Evolutionary conservation across 35 echinoderm and acorn worm genomes (phyloP).

Genomic region (Ophioderma brevispina): DNA sequence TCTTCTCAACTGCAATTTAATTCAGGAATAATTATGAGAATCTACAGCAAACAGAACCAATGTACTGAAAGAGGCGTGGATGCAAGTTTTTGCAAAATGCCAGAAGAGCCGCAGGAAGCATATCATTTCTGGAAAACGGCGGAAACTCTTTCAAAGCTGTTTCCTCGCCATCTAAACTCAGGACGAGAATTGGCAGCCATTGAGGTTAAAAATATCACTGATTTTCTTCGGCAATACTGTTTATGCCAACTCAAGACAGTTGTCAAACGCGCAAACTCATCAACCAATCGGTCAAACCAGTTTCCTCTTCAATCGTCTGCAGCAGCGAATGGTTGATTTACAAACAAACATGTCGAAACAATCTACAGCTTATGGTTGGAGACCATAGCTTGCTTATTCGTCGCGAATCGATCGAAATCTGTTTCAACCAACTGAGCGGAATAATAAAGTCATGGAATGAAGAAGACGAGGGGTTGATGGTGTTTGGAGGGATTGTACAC

Average conservation of each 20-base stretch:
- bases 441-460: neutral
- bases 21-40: neutral
- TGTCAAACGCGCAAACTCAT: neutral
- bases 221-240: neutral
- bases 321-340: neutral
- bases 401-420: neutral
- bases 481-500: too few relatives aligned
- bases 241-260: neutral
- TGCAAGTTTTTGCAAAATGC: neutral
- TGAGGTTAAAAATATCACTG: neutral
- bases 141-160: conserved; percentile 28
- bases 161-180: neutral
- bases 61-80: conserved; percentile 1
- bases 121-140: neutral
- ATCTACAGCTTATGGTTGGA: conserved; percentile 16
- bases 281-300: neutral
- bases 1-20: neutral
- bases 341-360: conserved; percentile 7
- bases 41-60: neutral
- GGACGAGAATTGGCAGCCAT: neutral
- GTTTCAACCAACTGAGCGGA: neutral
- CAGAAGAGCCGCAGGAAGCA: neutral
- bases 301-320: neutral
- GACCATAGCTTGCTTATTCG: neutral
- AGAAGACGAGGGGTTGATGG: too few relatives aligned